Conservation (phyloP, 37 sponge, comb jelly and placozoan species). For the Ianthella basta region DNA sequence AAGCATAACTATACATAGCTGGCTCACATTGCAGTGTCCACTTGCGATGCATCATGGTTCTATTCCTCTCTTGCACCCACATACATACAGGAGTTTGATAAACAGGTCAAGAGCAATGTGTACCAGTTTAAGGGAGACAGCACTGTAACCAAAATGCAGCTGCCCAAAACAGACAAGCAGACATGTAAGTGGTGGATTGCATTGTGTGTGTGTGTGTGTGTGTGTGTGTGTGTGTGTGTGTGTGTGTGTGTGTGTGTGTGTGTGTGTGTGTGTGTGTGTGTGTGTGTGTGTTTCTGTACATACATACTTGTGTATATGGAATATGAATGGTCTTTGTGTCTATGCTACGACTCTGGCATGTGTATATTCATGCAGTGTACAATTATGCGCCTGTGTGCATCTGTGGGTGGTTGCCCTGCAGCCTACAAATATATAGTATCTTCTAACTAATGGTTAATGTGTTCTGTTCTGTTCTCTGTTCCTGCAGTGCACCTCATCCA, state of each 20-base stretch:
- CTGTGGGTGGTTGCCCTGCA: too few relatives aligned
- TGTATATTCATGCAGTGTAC: too few relatives aligned
- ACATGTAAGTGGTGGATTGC: conserved; percentile 39
- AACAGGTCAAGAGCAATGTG: conserved; percentile 72
- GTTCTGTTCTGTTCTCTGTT: background rate
- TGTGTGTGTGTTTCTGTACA: too few relatives aligned
- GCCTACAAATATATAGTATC: too few relatives aligned
- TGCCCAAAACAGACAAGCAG: conserved; percentile 79
- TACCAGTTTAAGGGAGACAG: conserved; percentile 74
- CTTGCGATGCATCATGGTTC: background rate
- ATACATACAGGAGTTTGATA: conserved; percentile 59
- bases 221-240: background rate
- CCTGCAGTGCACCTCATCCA: conserved; percentile 73
- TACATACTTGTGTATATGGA: too few relatives aligned
- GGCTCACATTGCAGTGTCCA: background rate
- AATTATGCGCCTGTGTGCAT: too few relatives aligned
- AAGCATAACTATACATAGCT: background rate
- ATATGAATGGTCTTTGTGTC: too few relatives aligned
- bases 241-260: too few relatives aligned
- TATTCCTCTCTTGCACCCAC: background rate
- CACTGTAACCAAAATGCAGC: conserved; percentile 70
- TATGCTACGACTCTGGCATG: background rate
- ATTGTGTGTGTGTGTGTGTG: conserved; percentile 8
- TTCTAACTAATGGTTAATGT: too few relatives aligned
- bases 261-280: too few relatives aligned